These are phyloP conservation scores for Chrysemys picta DNA, from an alignment of 2,113 vertebrate species.

Conservation along the genomic window DNA sequence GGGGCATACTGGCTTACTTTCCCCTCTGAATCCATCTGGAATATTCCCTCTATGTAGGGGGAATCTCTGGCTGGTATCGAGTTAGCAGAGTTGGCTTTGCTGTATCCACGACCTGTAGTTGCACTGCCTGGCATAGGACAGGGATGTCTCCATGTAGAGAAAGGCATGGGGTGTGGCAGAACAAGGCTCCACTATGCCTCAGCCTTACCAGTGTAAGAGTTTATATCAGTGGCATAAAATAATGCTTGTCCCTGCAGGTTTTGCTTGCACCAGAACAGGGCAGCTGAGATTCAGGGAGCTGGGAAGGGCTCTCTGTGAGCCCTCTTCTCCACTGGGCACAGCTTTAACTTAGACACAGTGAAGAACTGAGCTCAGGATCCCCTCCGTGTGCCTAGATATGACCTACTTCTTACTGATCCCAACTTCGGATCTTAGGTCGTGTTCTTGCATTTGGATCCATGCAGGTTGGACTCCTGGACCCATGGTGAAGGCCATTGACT, in stretches of 20 bases:
- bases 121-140: slow-evolving; percentile 7
- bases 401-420: background rate
- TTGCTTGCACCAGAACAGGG: rapidly evolving
- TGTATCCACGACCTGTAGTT: slow-evolving; percentile 15
- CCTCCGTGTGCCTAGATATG: background rate
- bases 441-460: background rate
- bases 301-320: background rate
- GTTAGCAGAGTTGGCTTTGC: slow-evolving; percentile 27
- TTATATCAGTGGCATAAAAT: slow-evolving; percentile 23
- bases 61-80: slow-evolving; percentile 26
- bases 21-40: background rate
- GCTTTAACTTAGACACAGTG: background rate
- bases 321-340: background rate
- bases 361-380: background rate
- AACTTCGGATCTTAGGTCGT: background rate
- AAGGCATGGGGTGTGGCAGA: background rate
- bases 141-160: background rate
- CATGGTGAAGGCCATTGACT: background rate
- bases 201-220: background rate
- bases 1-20: too few species aligned
- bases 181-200: background rate
- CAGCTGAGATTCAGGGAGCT: background rate
- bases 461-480: background rate
- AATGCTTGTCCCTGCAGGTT: slow-evolving; percentile 18
- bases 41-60: slow-evolving; percentile 22